phyloP scores from a whole-genome alignment of 2,888 invertebrate species.

The Chaetogeoica ovagalla region DNA sequence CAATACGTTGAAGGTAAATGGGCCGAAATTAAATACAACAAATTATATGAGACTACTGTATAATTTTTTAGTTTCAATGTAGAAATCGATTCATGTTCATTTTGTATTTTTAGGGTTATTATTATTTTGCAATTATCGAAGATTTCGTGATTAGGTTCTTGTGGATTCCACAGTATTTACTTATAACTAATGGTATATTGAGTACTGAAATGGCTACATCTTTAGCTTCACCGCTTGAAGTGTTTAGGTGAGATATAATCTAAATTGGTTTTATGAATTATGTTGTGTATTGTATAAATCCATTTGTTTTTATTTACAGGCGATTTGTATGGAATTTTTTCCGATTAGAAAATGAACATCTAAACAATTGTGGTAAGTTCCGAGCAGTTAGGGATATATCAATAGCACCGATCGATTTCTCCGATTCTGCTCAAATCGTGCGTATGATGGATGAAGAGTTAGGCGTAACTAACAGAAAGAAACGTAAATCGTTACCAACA shows the following conservation, averaged over 20 bases:
- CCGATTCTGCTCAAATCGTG: constrained; percentile 68
- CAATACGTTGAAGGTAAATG: neutral
- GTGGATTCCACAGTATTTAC: constrained; percentile 74
- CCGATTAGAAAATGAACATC: constrained; percentile 84
- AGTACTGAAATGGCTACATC: constrained; percentile 71
- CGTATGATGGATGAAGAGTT: constrained; percentile 67
- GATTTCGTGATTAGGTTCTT: constrained; percentile 77
- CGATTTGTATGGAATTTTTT: constrained; percentile 88
- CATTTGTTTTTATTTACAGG: constrained; percentile 58
- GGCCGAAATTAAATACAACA: neutral
- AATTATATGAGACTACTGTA: neutral
- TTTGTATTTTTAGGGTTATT: constrained; percentile 66
- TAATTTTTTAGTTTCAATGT: neutral
- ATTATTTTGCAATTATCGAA: constrained; percentile 81
- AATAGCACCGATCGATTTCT: constrained; percentile 75
- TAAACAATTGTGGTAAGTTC: constrained; percentile 88
- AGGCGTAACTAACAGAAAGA: constrained; percentile 62
- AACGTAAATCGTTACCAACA: constrained; percentile 55
- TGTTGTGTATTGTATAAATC: neutral
- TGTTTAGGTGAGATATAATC: constrained; percentile 63
- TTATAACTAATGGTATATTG: constrained; percentile 69
- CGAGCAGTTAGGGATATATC: constrained; percentile 84
- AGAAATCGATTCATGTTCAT: neutral
- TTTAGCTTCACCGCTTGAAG: constrained; percentile 70
- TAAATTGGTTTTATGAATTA: neutral